Conservation (phyloP, 2,797 vertebrate genomes). For the Pteropus rufus region DNA sequence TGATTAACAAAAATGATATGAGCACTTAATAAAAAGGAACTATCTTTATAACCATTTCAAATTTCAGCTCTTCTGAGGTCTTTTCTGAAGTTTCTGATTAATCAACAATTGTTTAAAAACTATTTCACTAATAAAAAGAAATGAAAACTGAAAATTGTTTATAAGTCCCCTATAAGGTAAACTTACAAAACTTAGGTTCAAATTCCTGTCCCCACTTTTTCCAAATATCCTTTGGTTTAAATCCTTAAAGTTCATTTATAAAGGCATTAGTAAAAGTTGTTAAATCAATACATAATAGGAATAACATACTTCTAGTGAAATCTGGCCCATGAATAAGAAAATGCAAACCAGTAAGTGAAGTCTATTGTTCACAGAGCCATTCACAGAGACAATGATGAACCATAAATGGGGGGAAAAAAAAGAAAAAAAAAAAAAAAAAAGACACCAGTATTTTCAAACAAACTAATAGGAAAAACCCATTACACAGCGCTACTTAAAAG, state of each 20-base stretch:
- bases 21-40: not conserved
- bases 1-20: not conserved
- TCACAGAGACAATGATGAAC: not conserved
- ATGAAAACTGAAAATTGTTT: not conserved
- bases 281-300: not conserved
- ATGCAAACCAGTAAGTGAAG: not conserved
- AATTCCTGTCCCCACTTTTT: not conserved
- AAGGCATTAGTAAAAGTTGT: not conserved
- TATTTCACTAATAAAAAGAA: not conserved
- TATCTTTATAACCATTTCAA: not conserved
- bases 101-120: not conserved
- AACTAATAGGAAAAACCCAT: not conserved
- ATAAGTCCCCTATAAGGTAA: not conserved
- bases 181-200: not conserved
- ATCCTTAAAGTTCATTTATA: not conserved
- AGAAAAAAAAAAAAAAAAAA: too few relatives aligned
- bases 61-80: not conserved
- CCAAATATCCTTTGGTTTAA: not conserved
- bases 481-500: not conserved
- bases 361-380: not conserved
- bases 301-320: not conserved
- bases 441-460: not conserved
- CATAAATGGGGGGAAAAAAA: not conserved
- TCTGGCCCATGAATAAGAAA: not conserved
- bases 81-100: not conserved